phyloP scores from a whole-genome alignment of 2,113 vertebrate genomes.

The Dipodomys ordii region DNA sequence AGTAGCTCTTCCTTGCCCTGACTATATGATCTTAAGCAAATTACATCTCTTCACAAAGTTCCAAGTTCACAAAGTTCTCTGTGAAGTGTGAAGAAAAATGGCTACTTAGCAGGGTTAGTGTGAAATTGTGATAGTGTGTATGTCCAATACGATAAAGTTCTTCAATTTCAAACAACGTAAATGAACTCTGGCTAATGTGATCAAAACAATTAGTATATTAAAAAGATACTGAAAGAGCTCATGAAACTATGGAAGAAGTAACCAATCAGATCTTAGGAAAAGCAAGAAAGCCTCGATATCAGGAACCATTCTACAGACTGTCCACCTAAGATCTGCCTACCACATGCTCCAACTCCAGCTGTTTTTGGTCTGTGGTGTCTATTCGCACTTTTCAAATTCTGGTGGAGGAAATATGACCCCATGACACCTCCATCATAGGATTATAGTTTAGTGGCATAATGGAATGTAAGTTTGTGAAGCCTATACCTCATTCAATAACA shows the following conservation, averaged over 20 bases:
- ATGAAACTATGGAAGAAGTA: not conserved
- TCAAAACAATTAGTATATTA: not conserved
- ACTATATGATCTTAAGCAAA: no score
- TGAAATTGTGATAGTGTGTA: not conserved
- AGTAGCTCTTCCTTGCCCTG: no score
- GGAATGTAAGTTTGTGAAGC: not conserved
- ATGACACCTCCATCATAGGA: not conserved
- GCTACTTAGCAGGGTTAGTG: not conserved
- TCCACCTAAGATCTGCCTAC: not conserved
- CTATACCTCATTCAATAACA: not conserved
- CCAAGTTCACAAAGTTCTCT: not conserved
- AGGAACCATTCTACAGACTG: not conserved
- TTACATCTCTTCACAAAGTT: not conserved
- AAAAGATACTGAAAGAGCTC: not conserved
- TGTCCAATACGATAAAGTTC: not conserved
- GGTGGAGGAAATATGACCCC: not conserved
- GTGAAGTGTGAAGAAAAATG: not conserved
- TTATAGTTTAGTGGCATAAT: not conserved
- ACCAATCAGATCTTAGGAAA: not conserved
- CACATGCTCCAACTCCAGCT: not conserved
- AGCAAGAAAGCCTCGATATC: not conserved
- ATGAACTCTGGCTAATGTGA: not conserved
- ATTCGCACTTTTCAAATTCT: not conserved
- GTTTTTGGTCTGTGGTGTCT: not conserved
- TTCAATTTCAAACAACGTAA: not conserved